phyloP scores from a whole-genome alignment of 1,140 invertebrate genomes.

The Schlechtendalia chinensis region DNA sequence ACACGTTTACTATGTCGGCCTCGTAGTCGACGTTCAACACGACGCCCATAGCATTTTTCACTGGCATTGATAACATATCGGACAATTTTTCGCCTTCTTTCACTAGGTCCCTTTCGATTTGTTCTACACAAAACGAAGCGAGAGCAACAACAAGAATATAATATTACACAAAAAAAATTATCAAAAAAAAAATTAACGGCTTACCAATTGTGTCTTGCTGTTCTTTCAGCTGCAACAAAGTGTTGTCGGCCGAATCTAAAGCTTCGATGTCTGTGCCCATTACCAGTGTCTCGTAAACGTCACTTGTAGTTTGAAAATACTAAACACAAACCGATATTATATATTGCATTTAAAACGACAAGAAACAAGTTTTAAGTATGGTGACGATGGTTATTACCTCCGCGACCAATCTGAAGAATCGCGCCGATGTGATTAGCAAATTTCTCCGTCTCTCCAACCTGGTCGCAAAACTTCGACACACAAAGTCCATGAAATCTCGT shows the following conservation, averaged over 20 bases:
- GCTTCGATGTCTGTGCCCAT: conserved; percentile 62
- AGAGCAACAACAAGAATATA: not conserved
- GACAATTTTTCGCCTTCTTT: conserved; percentile 76
- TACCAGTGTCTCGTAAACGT: conserved; percentile 67
- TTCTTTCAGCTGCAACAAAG: conserved; percentile 61
- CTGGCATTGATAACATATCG: conserved; percentile 74
- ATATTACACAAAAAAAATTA: too few species aligned
- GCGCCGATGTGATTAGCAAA: conserved; percentile 71
- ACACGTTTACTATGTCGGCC: conserved; percentile 69
- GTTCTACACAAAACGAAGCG: conserved; percentile 58
- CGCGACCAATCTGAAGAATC: conserved; percentile 73
- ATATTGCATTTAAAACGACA: not conserved
- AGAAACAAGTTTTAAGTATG: not conserved
- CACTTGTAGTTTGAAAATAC: conserved; percentile 67
- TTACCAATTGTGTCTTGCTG: conserved; percentile 58
- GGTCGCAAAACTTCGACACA: conserved; percentile 73
- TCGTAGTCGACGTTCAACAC: conserved; percentile 72
- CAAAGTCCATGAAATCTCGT: conserved; percentile 76
- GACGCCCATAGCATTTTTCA: conserved; percentile 74
- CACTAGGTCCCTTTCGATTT: conserved; percentile 67
- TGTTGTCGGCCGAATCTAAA: conserved; percentile 60
- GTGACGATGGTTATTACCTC: conserved; percentile 60
- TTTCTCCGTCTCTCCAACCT: conserved; percentile 73
- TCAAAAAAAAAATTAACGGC: not conserved
- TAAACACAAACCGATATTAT: conserved; percentile 52